Conservation (phyloP, 2,888 invertebrate species). For the Lepetodrilus schrolli region DNA sequence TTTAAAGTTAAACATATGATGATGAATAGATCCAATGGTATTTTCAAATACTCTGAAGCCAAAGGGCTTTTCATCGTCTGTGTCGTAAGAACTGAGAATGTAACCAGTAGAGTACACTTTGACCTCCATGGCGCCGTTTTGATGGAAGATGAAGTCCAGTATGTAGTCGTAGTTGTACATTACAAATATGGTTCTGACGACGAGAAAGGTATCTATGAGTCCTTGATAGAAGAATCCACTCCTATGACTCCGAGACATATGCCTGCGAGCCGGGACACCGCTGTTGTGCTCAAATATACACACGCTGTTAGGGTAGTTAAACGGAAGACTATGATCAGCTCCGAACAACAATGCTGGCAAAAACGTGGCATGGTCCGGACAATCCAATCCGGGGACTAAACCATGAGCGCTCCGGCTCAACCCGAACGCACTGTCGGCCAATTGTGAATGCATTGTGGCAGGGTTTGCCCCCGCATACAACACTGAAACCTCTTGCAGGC, state of each 20-base stretch:
- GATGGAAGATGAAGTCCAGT: slow-evolving; percentile 58
- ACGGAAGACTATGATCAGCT: slow-evolving; percentile 31
- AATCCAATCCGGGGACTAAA: slow-evolving; percentile 66
- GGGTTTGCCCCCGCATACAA: slow-evolving; percentile 62
- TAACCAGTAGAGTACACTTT: slow-evolving; percentile 59
- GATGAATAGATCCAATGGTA: slow-evolving; percentile 51
- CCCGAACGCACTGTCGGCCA: slow-evolving; percentile 54
- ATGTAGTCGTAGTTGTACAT: slow-evolving; percentile 64
- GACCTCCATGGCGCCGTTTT: slow-evolving; percentile 58
- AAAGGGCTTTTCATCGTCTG: slow-evolving; percentile 43
- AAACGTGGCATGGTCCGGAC: slow-evolving; percentile 62
- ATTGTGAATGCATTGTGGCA: slow-evolving; percentile 45
- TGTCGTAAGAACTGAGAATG: slow-evolving; percentile 45
- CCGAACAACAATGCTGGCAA: slow-evolving; percentile 44
- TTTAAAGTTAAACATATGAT: slow-evolving; percentile 60
- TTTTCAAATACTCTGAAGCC: slow-evolving; percentile 48
- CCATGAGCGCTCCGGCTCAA: slow-evolving; percentile 51
- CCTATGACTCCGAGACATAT: slow-evolving; percentile 33
- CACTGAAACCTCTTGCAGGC: slow-evolving; percentile 62
- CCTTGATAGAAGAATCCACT: slow-evolving; percentile 48
- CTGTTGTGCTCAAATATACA: slow-evolving; percentile 64
- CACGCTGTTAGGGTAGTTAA: slow-evolving; percentile 39
- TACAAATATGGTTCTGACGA: slow-evolving; percentile 53
- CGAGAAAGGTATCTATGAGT: slow-evolving; percentile 50
- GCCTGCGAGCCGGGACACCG: slow-evolving; percentile 56